Evolutionary conservation across 2,113 vertebrate species (phyloP).

Genomic region (Chamaea fasciata): DNA sequence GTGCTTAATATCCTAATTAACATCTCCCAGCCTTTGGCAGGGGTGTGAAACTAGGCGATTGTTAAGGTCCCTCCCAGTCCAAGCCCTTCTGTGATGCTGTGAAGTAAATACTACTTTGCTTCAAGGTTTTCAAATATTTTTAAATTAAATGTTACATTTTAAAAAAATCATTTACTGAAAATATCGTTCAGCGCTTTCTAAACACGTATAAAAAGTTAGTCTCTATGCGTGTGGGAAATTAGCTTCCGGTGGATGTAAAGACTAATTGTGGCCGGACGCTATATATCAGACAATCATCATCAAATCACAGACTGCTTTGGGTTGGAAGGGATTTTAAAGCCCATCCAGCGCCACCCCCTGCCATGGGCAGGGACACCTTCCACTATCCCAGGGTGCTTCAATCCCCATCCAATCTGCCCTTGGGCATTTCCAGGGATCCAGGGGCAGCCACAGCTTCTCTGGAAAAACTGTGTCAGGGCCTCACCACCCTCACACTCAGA

Average conservation of each 20-base stretch:
- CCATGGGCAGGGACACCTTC: neutral
- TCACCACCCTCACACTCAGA: neutral
- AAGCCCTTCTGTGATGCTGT: neutral
- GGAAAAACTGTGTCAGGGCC: neutral
- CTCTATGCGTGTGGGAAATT: rapidly evolving
- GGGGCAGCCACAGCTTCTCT: neutral
- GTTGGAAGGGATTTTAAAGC: neutral
- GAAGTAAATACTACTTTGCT: neutral
- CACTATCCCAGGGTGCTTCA: neutral
- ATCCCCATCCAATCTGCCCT: neutral
- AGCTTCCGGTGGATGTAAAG: neutral
- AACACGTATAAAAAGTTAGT: rapidly evolving
- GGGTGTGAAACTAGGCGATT: neutral
- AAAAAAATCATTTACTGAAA: neutral
- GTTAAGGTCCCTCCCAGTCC: neutral
- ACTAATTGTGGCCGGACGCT: neutral
- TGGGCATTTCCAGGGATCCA: neutral
- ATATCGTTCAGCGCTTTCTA: rapidly evolving
- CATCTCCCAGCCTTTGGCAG: neutral
- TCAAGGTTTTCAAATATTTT: neutral
- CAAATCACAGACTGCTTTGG: neutral
- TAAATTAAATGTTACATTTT: neutral
- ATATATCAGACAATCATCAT: neutral
- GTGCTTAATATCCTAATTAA: neutral
- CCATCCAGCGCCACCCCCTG: neutral